Conservation (phyloP, 30 jellyfish, hydroid and myxozoan species). For the Hydra vulgaris region DNA sequence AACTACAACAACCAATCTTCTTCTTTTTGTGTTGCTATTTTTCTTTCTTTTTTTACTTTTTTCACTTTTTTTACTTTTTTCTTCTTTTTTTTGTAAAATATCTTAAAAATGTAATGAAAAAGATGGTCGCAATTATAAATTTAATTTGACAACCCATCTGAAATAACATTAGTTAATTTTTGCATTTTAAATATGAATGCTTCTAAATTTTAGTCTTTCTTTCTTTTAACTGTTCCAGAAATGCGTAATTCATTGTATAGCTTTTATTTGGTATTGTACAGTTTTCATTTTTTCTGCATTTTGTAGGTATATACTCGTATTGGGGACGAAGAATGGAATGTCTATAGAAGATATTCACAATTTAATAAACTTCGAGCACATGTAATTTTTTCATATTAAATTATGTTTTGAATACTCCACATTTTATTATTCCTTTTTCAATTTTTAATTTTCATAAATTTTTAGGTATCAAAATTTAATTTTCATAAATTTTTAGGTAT, state of each 20-base stretch:
- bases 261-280: not conserved
- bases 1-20: too few species aligned
- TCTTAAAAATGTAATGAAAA: too few species aligned
- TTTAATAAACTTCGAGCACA: slow-evolving; percentile 52
- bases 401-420: not conserved
- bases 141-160: too few species aligned
- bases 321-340: slow-evolving; percentile 95
- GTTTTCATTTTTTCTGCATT: not conserved
- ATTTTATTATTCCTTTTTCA: not conserved
- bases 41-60: too few species aligned
- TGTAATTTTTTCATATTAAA: slow-evolving; percentile 34
- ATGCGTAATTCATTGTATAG: not conserved
- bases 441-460: not conserved
- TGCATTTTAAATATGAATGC: too few species aligned
- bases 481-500: slow-evolving; percentile 10
- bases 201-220: too few species aligned
- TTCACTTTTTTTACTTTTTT: too few species aligned
- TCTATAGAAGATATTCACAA: slow-evolving; percentile 82
- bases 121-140: too few species aligned
- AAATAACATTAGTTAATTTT: too few species aligned
- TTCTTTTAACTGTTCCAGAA: too few species aligned
- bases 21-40: too few species aligned
- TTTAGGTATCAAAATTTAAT: not conserved
- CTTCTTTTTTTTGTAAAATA: too few species aligned
- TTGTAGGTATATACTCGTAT: slow-evolving; percentile 60